Conservation (phyloP, 2,113 vertebrate species). For the Uria lomvia region DNA sequence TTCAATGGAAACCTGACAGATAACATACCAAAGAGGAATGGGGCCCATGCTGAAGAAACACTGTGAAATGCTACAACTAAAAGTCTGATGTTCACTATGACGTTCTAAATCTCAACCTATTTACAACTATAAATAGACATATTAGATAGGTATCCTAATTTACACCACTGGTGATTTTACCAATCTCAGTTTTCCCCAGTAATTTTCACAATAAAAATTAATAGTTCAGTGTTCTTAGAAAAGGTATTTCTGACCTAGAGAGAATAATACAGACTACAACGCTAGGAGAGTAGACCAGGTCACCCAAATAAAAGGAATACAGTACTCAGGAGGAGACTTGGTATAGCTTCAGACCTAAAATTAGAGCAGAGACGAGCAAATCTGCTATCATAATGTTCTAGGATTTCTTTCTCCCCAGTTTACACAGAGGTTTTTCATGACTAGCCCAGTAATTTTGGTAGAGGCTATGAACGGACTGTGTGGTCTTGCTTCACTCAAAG, state of each 20-base stretch:
- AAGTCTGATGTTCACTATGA: neutral
- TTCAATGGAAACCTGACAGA: neutral
- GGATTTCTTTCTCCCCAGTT: neutral
- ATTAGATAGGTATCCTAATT: neutral
- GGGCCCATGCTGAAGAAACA: neutral
- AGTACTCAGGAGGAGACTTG: neutral
- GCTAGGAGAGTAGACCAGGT: neutral
- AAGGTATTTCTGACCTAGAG: neutral
- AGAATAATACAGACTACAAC: neutral
- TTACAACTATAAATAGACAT: neutral
- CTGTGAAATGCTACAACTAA: neutral
- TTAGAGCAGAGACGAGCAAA: neutral
- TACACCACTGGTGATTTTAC: neutral
- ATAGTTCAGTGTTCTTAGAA: neutral
- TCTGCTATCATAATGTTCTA: neutral
- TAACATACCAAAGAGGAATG: neutral
- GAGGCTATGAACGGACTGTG: neutral
- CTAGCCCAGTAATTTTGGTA: neutral
- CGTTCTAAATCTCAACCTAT: neutral
- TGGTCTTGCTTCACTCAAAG: neutral
- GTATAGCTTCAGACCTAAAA: neutral
- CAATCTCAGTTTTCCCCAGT: neutral
- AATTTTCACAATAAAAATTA: neutral
- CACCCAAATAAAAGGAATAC: neutral
- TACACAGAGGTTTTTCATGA: neutral